phyloP scores from a whole-genome alignment of 2,113 vertebrate species.

The Albula goreensis region DNA sequence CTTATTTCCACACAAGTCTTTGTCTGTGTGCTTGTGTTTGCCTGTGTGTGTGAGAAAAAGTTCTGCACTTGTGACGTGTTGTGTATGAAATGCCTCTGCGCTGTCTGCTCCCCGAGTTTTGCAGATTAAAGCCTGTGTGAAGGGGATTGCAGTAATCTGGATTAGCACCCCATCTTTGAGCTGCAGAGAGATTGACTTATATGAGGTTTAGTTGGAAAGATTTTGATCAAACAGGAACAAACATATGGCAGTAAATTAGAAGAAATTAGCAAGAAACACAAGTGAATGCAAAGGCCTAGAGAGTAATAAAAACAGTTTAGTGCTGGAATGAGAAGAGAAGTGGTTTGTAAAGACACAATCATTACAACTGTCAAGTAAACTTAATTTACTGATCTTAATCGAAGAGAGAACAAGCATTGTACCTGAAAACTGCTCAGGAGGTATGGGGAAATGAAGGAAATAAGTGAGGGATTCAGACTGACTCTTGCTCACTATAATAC shows the following conservation, averaged over 20 bases:
- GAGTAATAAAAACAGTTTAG: not conserved
- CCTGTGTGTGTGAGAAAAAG: not conserved
- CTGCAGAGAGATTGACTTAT: slow-evolving; percentile 42
- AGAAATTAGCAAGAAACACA: not conserved
- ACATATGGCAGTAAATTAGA: not conserved
- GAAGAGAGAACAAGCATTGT: too few species aligned
- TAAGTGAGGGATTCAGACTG: not conserved
- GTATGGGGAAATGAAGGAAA: not conserved
- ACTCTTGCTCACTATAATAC: too few species aligned
- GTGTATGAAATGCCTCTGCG: not conserved
- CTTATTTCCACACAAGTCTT: slow-evolving; percentile 25
- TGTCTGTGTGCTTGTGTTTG: not conserved
- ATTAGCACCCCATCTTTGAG: slow-evolving; percentile 51
- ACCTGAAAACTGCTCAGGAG: too few species aligned
- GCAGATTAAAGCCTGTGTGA: not conserved
- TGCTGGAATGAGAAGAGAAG: too few species aligned
- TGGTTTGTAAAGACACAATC: too few species aligned
- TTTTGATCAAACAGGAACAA: not conserved
- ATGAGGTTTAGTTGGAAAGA: slow-evolving; percentile 32
- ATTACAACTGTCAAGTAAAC: not conserved
- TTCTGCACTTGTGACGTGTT: slow-evolving; percentile 17
- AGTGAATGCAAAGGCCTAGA: not conserved
- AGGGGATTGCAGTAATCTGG: slow-evolving; percentile 59
- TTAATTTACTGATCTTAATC: too few species aligned
- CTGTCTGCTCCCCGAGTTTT: slow-evolving; percentile 13